These are phyloP conservation scores for Pogonus chalceus DNA, from an alignment of 1,140 invertebrate genomes.

Conservation along the genomic window DNA sequence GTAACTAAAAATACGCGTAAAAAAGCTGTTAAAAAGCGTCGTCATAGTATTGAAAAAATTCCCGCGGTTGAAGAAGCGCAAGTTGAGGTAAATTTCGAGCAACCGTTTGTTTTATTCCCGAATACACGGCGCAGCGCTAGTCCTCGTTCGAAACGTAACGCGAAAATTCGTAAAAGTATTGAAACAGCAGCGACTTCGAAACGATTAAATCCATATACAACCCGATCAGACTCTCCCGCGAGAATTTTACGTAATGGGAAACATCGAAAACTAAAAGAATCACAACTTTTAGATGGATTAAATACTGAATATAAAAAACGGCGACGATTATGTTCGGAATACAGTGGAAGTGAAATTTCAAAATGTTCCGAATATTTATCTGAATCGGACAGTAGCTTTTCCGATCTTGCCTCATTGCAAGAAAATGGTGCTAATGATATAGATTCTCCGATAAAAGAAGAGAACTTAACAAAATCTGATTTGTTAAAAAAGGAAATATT, in stretches of 20 bases:
- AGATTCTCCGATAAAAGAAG: conserved; percentile 34
- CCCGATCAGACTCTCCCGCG: conserved; percentile 39
- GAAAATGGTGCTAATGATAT: conserved; percentile 36
- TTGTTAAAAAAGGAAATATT: conserved; percentile 16
- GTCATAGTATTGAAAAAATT: conserved; percentile 33
- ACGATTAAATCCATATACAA: conserved; percentile 41
- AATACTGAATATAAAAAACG: conserved; percentile 41
- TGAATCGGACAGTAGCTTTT: conserved; percentile 50
- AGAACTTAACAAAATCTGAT: conserved; percentile 2
- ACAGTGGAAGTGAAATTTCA: conserved; percentile 42
- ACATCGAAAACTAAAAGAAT: conserved; percentile 42
- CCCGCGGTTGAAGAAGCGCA: conserved; percentile 3
- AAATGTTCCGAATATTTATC: conserved; percentile 45
- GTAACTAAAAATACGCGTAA: conserved; percentile 25
- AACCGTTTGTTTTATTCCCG: conserved; percentile 17
- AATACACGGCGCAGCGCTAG: conserved; percentile 23
- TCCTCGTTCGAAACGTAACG: conserved; percentile 21
- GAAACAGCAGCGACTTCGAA: conserved; percentile 36
- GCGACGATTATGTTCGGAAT: conserved; percentile 46
- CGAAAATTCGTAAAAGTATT: conserved; percentile 18
- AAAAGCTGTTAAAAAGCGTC: conserved; percentile 19
- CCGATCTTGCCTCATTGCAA: conserved; percentile 37
- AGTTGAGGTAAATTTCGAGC: conserved; percentile 16
- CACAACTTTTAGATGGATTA: conserved; percentile 38
- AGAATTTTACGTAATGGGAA: conserved; percentile 55